Evolutionary conservation across 2,113 vertebrate genomes (phyloP).

Genomic region (Melanocharis versteri): DNA sequence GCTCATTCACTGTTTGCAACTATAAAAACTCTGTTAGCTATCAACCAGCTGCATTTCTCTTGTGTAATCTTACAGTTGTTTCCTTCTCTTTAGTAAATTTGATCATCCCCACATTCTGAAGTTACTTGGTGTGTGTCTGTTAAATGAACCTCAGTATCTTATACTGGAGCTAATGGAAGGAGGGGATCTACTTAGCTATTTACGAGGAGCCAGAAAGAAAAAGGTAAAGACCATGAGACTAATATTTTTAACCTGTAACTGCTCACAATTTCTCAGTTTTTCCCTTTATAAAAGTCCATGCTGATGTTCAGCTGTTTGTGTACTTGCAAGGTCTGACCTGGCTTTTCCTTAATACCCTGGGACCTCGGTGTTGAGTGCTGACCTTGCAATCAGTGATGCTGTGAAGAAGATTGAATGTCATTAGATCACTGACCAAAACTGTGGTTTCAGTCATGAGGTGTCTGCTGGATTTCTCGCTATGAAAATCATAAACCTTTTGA

Average conservation of each 20-base stretch:
- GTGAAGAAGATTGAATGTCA: background rate
- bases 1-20: background rate
- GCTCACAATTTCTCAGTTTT: background rate
- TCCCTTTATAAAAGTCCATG: background rate
- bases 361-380: background rate
- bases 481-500: background rate
- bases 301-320: background rate
- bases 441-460: background rate
- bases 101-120: conserved; percentile 79
- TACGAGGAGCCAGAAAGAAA: conserved; percentile 69
- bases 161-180: conserved; percentile 81
- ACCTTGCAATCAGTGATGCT: background rate
- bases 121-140: conserved; percentile 75
- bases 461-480: background rate
- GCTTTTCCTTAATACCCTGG: background rate
- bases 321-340: background rate
- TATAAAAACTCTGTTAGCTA: background rate
- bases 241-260: background rate
- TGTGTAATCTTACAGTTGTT: background rate
- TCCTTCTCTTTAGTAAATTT: conserved; percentile 71
- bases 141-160: conserved; percentile 77
- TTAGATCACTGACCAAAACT: background rate
- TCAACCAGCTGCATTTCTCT: background rate
- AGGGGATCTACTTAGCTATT: conserved; percentile 75
- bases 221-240: background rate